Evolutionary conservation across 2,797 vertebrate genomes (phyloP).

Genomic region (Gymnothorax javanicus): DNA sequence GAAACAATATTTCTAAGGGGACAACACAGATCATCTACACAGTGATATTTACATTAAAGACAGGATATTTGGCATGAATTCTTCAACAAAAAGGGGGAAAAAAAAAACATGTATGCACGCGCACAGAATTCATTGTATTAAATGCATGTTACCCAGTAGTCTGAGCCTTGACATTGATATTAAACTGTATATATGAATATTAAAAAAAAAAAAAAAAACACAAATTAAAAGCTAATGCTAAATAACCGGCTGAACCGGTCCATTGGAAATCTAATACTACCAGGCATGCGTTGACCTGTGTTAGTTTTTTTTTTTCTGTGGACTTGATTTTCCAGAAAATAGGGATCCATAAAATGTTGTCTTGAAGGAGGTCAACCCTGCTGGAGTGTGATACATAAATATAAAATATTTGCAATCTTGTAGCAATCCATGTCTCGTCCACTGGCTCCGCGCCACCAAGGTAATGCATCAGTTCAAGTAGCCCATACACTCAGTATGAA

Average conservation of each 20-base stretch:
- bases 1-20: slow-evolving; percentile 81
- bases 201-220: slow-evolving; percentile 38
- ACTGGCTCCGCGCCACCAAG: neutral
- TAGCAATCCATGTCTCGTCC: neutral
- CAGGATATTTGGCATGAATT: slow-evolving; percentile 80
- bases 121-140: slow-evolving; percentile 47
- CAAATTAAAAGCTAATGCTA: slow-evolving; percentile 59
- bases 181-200: slow-evolving; percentile 49
- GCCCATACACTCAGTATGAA: neutral
- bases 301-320: neutral
- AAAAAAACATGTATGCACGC: slow-evolving; percentile 41
- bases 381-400: neutral
- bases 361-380: neutral
- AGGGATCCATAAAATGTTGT: neutral
- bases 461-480: slow-evolving; percentile 55
- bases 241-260: slow-evolving; percentile 63
- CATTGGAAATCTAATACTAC: slow-evolving; percentile 71
- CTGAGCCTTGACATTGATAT: slow-evolving; percentile 62
- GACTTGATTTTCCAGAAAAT: neutral
- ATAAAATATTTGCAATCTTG: neutral
- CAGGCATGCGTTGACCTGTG: neutral
- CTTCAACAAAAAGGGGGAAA: slow-evolving; percentile 71
- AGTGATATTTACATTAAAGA: slow-evolving; percentile 71
- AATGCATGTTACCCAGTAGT: slow-evolving; percentile 74
- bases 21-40: slow-evolving; percentile 61